These are phyloP conservation scores for Hesperia comma DNA, from an alignment of 2,888 invertebrate species.

Conservation along the genomic window DNA sequence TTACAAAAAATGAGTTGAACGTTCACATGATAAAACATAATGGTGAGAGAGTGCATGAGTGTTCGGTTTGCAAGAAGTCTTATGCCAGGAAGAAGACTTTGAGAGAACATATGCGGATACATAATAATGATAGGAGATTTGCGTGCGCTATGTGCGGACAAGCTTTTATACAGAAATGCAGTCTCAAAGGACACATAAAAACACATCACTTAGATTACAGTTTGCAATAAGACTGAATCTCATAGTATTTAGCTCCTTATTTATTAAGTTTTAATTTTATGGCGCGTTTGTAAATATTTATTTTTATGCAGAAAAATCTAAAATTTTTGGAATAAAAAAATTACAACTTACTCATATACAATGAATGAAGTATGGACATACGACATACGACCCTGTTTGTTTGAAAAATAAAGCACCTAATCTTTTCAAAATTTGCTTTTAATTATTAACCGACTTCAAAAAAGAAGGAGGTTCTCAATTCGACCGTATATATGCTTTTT, in stretches of 20 bases:
- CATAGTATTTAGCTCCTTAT: background rate
- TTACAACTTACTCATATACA: no score
- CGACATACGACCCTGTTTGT: no score
- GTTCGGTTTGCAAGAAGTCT: constrained; percentile 69
- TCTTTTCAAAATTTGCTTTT: no score
- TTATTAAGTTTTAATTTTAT: background rate
- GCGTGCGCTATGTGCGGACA: constrained; percentile 68
- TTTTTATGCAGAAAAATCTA: no score
- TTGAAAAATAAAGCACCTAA: no score
- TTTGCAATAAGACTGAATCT: constrained; percentile 33
- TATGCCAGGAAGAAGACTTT: constrained; percentile 70
- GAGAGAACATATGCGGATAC: constrained; percentile 71
- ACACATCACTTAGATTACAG: constrained; percentile 59
- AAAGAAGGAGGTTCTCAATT: no score
- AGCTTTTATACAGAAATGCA: constrained; percentile 72
- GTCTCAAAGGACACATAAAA: constrained; percentile 70
- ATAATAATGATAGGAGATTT: constrained; percentile 69
- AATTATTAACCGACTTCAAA: no score
- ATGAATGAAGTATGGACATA: no score
- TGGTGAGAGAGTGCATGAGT: constrained; percentile 63
- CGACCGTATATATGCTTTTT: no score
- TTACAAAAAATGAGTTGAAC: constrained; percentile 63
- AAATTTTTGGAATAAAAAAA: no score
- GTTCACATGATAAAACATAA: constrained; percentile 69
- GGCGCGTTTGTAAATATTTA: no score